phyloP scores from a whole-genome alignment of 2,797 vertebrate species.

The Dendrocincla fuliginosa region DNA sequence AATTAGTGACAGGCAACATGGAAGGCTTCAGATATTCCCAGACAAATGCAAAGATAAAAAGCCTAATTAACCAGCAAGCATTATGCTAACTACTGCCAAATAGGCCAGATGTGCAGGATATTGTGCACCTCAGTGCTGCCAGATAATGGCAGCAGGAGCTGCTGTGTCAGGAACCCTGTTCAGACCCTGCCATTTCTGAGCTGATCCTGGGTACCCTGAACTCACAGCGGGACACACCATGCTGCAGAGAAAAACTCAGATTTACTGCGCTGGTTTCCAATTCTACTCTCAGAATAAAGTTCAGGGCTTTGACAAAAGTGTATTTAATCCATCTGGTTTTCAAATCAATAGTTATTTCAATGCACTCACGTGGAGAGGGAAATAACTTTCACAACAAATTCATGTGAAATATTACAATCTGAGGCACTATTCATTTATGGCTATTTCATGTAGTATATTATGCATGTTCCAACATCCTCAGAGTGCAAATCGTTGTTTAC shows the following conservation, averaged over 20 bases:
- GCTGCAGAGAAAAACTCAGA: not conserved
- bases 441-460: not conserved
- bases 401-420: not conserved
- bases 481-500: constrained; percentile 42
- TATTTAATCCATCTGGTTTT: not conserved
- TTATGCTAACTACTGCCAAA: constrained; percentile 78
- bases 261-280: not conserved
- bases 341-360: not conserved
- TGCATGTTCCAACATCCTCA: not conserved
- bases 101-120: constrained; percentile 82
- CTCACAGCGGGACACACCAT: not conserved
- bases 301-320: not conserved
- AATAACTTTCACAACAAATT: not conserved
- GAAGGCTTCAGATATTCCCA: constrained; percentile 84
- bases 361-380: not conserved
- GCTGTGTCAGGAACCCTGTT: not conserved
- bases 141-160: constrained; percentile 18
- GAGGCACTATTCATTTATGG: not conserved
- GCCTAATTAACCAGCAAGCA: constrained; percentile 87
- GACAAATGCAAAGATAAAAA: constrained; percentile 84
- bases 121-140: constrained; percentile 15
- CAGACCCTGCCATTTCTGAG: not conserved
- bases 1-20: constrained; percentile 89
- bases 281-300: not conserved
- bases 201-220: not conserved